Evolutionary conservation across 2,113 vertebrate genomes (phyloP), one percentile per base, ranked within the genome.

Genomic region (Arvicanthis niloticus): DNA sequence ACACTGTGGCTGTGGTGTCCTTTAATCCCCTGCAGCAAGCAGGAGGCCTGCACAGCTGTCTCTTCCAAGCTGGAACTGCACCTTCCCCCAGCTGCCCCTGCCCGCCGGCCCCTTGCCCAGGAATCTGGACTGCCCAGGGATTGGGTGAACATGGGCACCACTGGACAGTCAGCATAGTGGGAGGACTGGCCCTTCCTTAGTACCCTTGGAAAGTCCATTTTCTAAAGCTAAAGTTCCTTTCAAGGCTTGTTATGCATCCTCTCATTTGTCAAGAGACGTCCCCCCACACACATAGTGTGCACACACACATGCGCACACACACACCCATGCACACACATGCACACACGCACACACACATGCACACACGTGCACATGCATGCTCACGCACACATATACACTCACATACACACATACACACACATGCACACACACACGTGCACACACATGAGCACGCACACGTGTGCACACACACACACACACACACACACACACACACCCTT

Each of bases 21-120:
- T 93, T 95, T 97, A 98, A 98, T 98, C 96, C 96, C 89, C 82
- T 96, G 95, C 96, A 94, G 93, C 97, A 97, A 96, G 96, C 97
- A 95, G 95, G 96, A 97, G 97, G 97, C 96, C 97, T 91, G 92
- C 95, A 95, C 97, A 97, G 97, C 97, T 97, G 97, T 98, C 96
- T 97, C 88, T 93, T 77, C 82, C 67, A 21, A 94, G 82, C 77
- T 93, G 95, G 92, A 75, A 70, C 29, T 89, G 68, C 40, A 90
- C 65, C 51, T 76, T 65, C 60, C 80, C 58, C 70, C 48, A 34
- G 22, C 86, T 37, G 26, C 48, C 53, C 87, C 68, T 40, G 8
- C n/a, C n/a, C 72, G 24, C 73, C 22, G 0, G 88, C 76, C 60
- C 7, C 77, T 89, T 93, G 95, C 81, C 94, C 93, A 85, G 91